These are phyloP conservation scores for Ursus arctos DNA, from an alignment of 2,113 vertebrate species.

Conservation along the genomic window DNA sequence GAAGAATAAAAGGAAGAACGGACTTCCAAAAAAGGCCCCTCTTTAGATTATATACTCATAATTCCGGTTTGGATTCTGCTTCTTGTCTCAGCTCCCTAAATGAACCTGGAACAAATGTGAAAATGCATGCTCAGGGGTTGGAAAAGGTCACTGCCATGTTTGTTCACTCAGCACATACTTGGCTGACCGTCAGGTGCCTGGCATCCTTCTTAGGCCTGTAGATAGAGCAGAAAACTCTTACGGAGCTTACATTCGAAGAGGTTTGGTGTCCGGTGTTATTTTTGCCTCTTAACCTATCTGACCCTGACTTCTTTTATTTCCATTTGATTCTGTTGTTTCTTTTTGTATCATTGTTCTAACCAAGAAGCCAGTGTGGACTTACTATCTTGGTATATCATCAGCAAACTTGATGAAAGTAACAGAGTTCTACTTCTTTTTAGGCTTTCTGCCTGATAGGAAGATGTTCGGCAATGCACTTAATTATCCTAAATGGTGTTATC, in stretches of 20 bases:
- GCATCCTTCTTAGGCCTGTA: neutral
- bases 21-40: neutral
- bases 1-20: neutral
- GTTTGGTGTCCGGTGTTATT: rapidly evolving
- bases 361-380: neutral
- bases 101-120: neutral
- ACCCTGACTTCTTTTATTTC: neutral
- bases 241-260: neutral
- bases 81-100: neutral
- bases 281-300: neutral
- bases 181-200: neutral
- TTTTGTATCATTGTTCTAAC: neutral
- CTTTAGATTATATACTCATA: neutral
- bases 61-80: neutral
- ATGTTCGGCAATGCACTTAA: neutral
- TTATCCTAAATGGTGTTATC: neutral
- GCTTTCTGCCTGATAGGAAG: neutral
- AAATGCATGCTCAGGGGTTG: neutral
- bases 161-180: neutral
- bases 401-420: neutral
- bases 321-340: neutral
- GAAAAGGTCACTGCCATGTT: neutral
- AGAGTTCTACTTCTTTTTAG: neutral
- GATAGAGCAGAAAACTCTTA: neutral
- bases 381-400: neutral